Conservation (phyloP, 2,888 invertebrate genomes). For the Aporophyla nigra region DNA sequence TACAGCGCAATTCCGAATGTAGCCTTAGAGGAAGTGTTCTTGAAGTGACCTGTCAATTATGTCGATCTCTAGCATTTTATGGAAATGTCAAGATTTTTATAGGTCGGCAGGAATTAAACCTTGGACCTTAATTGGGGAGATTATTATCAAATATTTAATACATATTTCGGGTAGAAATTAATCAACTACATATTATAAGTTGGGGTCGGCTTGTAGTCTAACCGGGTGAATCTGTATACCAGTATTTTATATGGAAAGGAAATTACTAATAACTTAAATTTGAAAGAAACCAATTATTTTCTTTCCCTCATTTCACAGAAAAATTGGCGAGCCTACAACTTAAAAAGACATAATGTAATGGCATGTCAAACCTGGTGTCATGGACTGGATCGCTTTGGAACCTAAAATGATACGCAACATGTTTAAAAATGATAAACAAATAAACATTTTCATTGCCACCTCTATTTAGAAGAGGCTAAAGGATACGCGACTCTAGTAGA, state of each 20-base stretch:
- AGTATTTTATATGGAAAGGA: too few species aligned
- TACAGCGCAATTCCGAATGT: too few species aligned
- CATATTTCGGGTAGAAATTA: too few species aligned
- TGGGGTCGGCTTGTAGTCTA: too few species aligned
- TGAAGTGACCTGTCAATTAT: neutral
- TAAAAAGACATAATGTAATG: conserved; percentile 48
- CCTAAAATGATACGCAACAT: conserved; percentile 73
- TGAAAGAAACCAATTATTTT: neutral
- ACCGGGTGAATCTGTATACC: too few species aligned
- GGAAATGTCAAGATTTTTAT: too few species aligned
- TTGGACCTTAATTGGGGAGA: too few species aligned
- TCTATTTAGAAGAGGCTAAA: neutral
- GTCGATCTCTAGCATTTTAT: neutral
- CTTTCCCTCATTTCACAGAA: conserved; percentile 5
- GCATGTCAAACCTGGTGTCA: conserved; percentile 84
- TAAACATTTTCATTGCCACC: neutral
- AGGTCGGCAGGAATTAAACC: too few species aligned
- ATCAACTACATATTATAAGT: too few species aligned
- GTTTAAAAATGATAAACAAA: conserved; percentile 43
- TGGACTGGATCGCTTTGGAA: conserved; percentile 83
- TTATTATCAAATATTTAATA: too few species aligned
- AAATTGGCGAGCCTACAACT: neutral
- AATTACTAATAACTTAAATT: too few species aligned
- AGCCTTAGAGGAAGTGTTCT: neutral
- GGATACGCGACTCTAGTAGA: too few species aligned